Evolutionary conservation across 2,888 invertebrate genomes (phyloP).

Genomic region (Eurois occulta): DNA sequence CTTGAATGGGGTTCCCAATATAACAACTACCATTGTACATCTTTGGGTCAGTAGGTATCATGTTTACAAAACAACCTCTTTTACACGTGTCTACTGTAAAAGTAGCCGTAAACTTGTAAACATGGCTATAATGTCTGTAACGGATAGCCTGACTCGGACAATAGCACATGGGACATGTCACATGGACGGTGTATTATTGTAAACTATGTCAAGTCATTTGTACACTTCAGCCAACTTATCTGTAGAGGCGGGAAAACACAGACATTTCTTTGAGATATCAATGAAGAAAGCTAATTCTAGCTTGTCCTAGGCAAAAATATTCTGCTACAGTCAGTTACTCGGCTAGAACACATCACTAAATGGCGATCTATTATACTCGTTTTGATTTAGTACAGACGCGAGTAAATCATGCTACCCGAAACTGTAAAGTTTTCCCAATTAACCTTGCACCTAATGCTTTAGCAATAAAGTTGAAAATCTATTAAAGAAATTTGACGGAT

Average conservation of each 20-base stretch:
- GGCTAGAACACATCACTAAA: not conserved
- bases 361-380: too few species aligned
- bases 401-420: too few species aligned
- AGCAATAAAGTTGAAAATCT: too few species aligned
- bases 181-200: not conserved
- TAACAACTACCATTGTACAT: not conserved
- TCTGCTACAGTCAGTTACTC: not conserved
- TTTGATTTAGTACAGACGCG: too few species aligned
- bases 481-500: too few species aligned
- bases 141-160: conserved; percentile 1
- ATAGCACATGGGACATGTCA: not conserved
- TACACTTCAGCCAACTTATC: not conserved
- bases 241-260: not conserved
- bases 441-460: too few species aligned
- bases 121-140: not conserved
- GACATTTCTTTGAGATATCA: not conserved
- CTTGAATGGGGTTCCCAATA: not conserved
- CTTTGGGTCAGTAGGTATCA: not conserved
- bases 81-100: conserved; percentile 1
- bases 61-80: not conserved
- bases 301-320: not conserved
- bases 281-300: not conserved
- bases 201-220: conserved; percentile 32
- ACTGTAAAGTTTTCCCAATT: too few species aligned
- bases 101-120: conserved; percentile 1